Evolutionary conservation across 2,113 vertebrate species (phyloP), one percentile per base, ranked within the genome.

Genomic region (Danionella cerebrum): DNA sequence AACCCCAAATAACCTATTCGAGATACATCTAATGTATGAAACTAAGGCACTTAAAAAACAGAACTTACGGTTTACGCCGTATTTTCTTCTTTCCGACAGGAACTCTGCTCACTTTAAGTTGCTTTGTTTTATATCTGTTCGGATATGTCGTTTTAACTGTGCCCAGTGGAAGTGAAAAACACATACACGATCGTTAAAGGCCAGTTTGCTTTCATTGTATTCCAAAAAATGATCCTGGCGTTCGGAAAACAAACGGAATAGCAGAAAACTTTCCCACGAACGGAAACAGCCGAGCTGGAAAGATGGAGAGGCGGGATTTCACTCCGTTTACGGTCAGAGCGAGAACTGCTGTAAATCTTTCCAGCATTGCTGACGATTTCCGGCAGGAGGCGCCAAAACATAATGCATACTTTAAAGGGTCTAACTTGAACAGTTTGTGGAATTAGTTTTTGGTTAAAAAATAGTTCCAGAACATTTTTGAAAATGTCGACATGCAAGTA

Each of bases 231-330:
- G n/a, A 25, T 45, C 27, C 10, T 3, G 25, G 24, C 22, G 42
- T 29, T 19, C 25, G 41, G 36, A 45, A 31, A 19, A 62, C 10
- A n/a, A n/a, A 5, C 3, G 51, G 44, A 14, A 64, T 8, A 19
- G 6, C 53, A 39, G 53, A 38, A 64, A 64, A 16, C 48, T 64
- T 63, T 48, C 44, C 59, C 42, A 64, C 42, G 29, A 70, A 50
- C 67, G 72, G 67, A 74, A 74, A 74, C 33, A 24, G 35, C 45
- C 44, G 29, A 66, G 22, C 27, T 24, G 45, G 41, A 31, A n/a
- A 41, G 65, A 62, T 73, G 65, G 39, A 59, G 64, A 59, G 71
- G 59, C 64, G 71, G 58, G 66, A 54, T 35, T 16, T 41, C 55
- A 21, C 5, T 54, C 39, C 51, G 22, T 13, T 45, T 29, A 10